These are phyloP conservation scores for Scophthalmus maximus DNA, from an alignment of 2,113 vertebrate species.

Conservation along the genomic window DNA sequence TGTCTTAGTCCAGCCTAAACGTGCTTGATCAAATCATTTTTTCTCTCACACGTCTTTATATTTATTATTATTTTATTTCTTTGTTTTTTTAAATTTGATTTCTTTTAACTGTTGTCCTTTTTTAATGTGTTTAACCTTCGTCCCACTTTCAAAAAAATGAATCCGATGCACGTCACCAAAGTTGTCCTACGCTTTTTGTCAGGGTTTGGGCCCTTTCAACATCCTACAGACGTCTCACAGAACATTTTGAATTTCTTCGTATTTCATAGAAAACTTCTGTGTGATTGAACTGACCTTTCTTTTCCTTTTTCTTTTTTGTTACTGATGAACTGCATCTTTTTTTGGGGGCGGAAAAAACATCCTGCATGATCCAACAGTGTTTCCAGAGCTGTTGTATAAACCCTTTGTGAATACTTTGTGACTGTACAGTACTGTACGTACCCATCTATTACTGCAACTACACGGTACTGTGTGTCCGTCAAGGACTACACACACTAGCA, in stretches of 20 bases:
- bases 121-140: conserved; percentile 33
- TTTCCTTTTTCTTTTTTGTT: conserved; percentile 52
- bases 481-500: conserved; percentile 49
- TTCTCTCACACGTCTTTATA: conserved; percentile 57
- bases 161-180: conserved; percentile 65
- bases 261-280: conserved; percentile 57
- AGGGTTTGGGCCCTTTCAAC: conserved; percentile 33
- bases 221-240: conserved; percentile 44
- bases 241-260: conserved; percentile 59
- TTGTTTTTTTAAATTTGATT: conserved; percentile 26
- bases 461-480: conserved; percentile 73
- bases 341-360: conserved; percentile 30
- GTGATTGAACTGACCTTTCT: conserved; percentile 50
- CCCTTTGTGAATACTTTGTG: conserved; percentile 75
- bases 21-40: conserved; percentile 64
- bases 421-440: conserved; percentile 72
- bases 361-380: conserved; percentile 75
- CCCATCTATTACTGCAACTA: conserved; percentile 66
- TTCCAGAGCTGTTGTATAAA: conserved; percentile 76
- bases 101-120: conserved; percentile 36
- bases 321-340: conserved; percentile 55
- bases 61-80: conserved; percentile 70
- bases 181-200: conserved; percentile 59
- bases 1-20: conserved; percentile 73
- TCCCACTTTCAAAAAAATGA: conserved; percentile 28